A percentile compares a stretch with the other conserved stretches of the same genome.
Evolutionary conservation across 2,113 vertebrate species (phyloP).

Genomic region (Meriones unguiculatus): DNA sequence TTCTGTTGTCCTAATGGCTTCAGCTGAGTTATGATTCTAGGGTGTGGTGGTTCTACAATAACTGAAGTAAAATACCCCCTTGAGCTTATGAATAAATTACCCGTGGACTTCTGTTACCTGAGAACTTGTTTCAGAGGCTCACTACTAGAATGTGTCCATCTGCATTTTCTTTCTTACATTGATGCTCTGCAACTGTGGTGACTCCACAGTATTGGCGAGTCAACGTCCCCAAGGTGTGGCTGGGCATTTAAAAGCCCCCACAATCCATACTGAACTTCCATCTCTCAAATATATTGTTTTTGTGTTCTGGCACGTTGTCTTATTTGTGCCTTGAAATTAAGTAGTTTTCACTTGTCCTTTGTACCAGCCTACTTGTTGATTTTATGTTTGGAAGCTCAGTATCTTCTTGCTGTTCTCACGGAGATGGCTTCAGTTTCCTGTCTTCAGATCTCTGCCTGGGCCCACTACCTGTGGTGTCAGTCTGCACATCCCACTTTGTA

Average conservation of each 20-base stretch:
- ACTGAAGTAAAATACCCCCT: background rate
- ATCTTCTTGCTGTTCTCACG: background rate
- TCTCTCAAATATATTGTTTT: background rate
- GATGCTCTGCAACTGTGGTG: background rate
- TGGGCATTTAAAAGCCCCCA: background rate
- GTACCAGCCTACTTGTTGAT: background rate
- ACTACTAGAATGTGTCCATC: background rate
- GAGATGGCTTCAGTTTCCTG: background rate
- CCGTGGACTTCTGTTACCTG: background rate
- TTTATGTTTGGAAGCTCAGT: constrained; percentile 8
- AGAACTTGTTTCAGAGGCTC: background rate
- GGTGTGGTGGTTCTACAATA: background rate
- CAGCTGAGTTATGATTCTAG: background rate
- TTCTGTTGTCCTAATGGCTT: background rate
- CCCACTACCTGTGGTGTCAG: background rate
- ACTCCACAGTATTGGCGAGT: background rate
- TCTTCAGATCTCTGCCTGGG: background rate
- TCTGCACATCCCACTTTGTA: background rate
- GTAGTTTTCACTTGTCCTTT: background rate
- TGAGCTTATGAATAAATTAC: constrained; percentile 3
- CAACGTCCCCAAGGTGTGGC: background rate
- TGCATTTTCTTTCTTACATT: background rate
- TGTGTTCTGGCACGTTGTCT: background rate
- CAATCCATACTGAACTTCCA: background rate
- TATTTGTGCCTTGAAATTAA: background rate